Evolutionary conservation across 2,797 vertebrate genomes (phyloP).

Genomic region (Cercopithecus diana): DNA sequence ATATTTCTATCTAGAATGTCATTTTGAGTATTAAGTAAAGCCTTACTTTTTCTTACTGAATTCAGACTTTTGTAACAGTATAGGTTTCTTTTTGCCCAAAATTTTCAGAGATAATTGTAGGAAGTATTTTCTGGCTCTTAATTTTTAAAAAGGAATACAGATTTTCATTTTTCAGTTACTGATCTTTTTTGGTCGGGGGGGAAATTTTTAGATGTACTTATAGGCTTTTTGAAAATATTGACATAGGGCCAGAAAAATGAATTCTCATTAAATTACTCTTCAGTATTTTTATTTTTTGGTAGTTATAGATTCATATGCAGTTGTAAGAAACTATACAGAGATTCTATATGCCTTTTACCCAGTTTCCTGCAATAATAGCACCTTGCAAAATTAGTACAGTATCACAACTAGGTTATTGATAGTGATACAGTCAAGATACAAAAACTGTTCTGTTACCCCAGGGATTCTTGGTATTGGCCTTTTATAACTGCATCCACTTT

Average conservation of each 20-base stretch:
- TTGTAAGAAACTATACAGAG: constrained; percentile 30
- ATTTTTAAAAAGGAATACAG: constrained; percentile 39
- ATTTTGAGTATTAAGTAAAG: constrained; percentile 20
- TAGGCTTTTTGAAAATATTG: neutral
- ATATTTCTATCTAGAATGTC: constrained; percentile 43
- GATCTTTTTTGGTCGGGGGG: neutral
- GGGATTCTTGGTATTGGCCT: constrained; percentile 14
- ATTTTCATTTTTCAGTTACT: constrained; percentile 37
- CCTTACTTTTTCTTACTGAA: constrained; percentile 39
- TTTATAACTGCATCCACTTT: neutral
- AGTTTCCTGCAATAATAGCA: neutral
- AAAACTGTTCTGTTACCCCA: neutral
- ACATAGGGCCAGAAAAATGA: constrained; percentile 10
- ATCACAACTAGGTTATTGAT: neutral
- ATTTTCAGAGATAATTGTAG: constrained; percentile 36
- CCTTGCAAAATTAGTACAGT: constrained; percentile 3
- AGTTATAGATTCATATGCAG: neutral
- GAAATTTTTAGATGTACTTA: neutral
- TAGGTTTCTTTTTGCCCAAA: constrained; percentile 13
- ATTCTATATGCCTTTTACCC: neutral
- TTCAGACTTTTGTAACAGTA: constrained; percentile 14
- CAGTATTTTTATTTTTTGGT: neutral
- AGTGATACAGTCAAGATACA: neutral
- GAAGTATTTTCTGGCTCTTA: neutral
- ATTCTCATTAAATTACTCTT: constrained; percentile 43